Conservation (phyloP, 1,140 invertebrate species). For the Paracyclopina nana region DNA sequence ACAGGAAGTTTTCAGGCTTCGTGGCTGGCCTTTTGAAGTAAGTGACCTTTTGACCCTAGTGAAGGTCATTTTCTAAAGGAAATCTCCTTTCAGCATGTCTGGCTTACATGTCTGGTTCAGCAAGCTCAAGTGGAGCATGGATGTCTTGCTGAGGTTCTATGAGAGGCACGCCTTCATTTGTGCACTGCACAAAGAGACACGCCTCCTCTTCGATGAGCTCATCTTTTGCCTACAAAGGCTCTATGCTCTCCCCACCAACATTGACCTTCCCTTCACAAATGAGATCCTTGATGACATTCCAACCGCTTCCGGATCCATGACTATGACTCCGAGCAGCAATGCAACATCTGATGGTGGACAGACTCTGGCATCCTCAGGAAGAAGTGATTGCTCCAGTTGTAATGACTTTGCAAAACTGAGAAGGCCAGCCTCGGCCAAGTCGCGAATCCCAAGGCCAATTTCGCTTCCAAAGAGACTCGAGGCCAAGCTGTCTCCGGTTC, state of each 20-base stretch:
- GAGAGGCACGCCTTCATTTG: slow-evolving; percentile 11
- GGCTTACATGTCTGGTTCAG: slow-evolving; percentile 6
- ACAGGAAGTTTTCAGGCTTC: slow-evolving; percentile 14
- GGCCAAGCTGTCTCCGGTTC: neutral
- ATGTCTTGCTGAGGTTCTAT: slow-evolving; percentile 10
- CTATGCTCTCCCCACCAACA: slow-evolving; percentile 3
- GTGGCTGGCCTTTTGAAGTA: slow-evolving; percentile 12
- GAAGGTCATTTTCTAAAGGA: neutral
- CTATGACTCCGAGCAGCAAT: neutral
- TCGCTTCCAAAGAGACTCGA: slow-evolving; percentile 14
- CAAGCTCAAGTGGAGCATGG: slow-evolving; percentile 14
- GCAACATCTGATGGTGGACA: neutral
- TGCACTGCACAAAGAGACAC: slow-evolving; percentile 11
- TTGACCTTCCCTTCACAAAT: slow-evolving; percentile 5
- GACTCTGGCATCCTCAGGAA: neutral
- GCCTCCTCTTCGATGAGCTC: slow-evolving; percentile 10
- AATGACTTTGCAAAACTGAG: neutral
- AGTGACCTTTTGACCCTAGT: neutral
- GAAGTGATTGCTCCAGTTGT: neutral
- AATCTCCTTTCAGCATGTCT: slow-evolving; percentile 10
- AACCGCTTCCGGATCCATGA: neutral
- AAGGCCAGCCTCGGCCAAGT: neutral
- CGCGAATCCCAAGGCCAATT: slow-evolving; percentile 13
- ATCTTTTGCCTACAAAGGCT: slow-evolving; percentile 11
- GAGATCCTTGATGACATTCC: neutral